A percentile compares a stretch with the other conserved stretches of the same genome.
Conservation (phyloP, 2,888 invertebrate species). For the Petrolisthes cinctipes region DNA sequence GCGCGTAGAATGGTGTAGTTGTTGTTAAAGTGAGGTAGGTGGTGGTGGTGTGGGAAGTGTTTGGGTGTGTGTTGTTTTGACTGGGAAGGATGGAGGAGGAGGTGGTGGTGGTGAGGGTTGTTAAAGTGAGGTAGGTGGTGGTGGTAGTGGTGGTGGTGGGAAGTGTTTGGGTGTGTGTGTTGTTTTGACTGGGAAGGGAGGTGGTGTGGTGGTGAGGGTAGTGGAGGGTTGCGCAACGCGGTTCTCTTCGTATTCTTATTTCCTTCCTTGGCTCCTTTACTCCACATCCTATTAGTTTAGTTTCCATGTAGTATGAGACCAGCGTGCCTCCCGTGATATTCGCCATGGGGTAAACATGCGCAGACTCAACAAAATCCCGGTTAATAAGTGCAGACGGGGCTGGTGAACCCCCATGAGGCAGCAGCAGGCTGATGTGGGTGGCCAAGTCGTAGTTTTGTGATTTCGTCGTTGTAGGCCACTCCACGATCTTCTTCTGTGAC, state of each 20-base stretch:
- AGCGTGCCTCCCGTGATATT: not conserved
- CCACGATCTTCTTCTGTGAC: not conserved
- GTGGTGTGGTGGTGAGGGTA: constrained; percentile 22
- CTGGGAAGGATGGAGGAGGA: not conserved
- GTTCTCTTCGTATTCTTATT: constrained; percentile 24
- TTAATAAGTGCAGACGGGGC: no score
- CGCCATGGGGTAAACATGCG: no score
- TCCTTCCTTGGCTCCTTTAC: not conserved
- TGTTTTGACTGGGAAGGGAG: constrained; percentile 16
- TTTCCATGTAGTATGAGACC: not conserved
- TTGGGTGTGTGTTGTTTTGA: constrained; percentile 20
- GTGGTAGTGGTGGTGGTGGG: constrained; percentile 11
- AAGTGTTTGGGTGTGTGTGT: constrained; percentile 27
- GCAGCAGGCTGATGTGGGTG: not conserved
- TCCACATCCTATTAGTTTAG: not conserved
- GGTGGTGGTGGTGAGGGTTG: not conserved
- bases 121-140: not conserved
- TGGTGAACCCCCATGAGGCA: not conserved
- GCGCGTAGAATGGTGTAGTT: not conserved
- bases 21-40: not conserved
- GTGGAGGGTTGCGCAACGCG: constrained; percentile 51
- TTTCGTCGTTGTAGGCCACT: not conserved
- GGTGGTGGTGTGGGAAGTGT: not conserved
- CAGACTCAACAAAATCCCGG: no score
- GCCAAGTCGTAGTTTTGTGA: not conserved